Percentiles rank a stretch among this genome's conserved stretches.
phyloP scores from a whole-genome alignment of 1,140 invertebrate genomes.

The Ditylenchus dipsaci region DNA sequence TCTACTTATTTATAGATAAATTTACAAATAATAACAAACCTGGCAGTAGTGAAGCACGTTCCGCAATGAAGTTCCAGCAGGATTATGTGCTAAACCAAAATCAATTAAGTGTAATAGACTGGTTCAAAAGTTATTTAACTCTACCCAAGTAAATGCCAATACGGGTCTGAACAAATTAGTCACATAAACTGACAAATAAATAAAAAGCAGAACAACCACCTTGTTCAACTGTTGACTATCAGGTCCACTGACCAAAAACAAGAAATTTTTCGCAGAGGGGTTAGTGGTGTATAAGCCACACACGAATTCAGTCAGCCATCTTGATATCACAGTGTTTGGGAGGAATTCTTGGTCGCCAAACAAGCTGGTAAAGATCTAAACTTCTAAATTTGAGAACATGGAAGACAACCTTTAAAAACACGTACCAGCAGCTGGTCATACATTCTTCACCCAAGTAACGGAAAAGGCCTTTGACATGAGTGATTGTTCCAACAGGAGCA shows the following conservation, averaged over 20 bases:
- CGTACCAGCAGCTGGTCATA: conserved; percentile 22
- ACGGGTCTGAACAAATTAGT: neutral
- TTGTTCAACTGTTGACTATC: conserved; percentile 37
- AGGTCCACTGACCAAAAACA: conserved; percentile 42
- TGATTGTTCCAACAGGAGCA: conserved; percentile 47
- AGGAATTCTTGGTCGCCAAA: conserved; percentile 40
- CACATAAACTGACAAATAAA: neutral
- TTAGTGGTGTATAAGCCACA: conserved; percentile 31
- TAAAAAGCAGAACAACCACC: conserved; percentile 1
- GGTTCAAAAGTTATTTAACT: neutral
- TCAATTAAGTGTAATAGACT: conserved; percentile 14
- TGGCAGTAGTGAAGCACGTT: conserved; percentile 36
- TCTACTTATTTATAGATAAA: too few relatives aligned
- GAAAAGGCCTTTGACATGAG: conserved; percentile 43
- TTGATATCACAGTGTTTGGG: conserved; percentile 33
- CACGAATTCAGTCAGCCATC: conserved; percentile 23
- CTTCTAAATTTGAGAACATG: neutral
- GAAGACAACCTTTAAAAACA: neutral
- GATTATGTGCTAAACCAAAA: conserved; percentile 33
- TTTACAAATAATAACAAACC: neutral
- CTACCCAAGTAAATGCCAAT: neutral
- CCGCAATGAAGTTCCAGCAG: conserved; percentile 40
- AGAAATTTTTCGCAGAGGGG: conserved; percentile 36
- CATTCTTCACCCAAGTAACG: conserved; percentile 29
- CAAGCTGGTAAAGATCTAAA: conserved; percentile 22